Conservation (phyloP, 2,797 vertebrate genomes). For the Clamator glandarius region DNA sequence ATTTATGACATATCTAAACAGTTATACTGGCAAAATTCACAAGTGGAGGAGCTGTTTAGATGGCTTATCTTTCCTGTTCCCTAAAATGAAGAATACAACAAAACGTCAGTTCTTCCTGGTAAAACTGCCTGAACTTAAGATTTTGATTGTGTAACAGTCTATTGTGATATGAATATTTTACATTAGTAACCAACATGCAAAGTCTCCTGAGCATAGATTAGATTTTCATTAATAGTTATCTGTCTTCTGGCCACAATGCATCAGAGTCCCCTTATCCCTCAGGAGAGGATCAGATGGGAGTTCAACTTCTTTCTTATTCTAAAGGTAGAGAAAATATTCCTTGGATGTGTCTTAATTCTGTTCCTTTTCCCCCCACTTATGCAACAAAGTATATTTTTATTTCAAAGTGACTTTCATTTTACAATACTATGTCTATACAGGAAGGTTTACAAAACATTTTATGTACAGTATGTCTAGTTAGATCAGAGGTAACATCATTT, state of each 20-base stretch:
- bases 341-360: not conserved
- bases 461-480: not conserved
- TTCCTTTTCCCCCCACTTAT: not conserved
- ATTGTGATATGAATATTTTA: constrained; percentile 54
- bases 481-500: not conserved
- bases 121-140: constrained; percentile 44
- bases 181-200: not conserved
- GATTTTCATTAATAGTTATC: constrained; percentile 21
- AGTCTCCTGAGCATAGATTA: constrained; percentile 39
- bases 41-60: not conserved
- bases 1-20: not conserved
- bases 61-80: constrained; percentile 12
- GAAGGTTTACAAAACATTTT: not conserved
- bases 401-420: constrained; percentile 3
- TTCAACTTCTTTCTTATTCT: constrained; percentile 30
- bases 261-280: not conserved
- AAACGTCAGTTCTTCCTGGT: constrained; percentile 30
- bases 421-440: not conserved
- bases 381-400: constrained; percentile 1
- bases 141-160: constrained; percentile 32
- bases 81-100: constrained; percentile 14
- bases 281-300: not conserved
- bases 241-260: not conserved
- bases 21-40: not conserved
- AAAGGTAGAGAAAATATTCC: not conserved